A percentile compares a stretch with the other conserved stretches of the same genome.
These are phyloP conservation scores for Atethmia centrago DNA, from an alignment of 2,888 invertebrate species.

Conservation along the genomic window DNA sequence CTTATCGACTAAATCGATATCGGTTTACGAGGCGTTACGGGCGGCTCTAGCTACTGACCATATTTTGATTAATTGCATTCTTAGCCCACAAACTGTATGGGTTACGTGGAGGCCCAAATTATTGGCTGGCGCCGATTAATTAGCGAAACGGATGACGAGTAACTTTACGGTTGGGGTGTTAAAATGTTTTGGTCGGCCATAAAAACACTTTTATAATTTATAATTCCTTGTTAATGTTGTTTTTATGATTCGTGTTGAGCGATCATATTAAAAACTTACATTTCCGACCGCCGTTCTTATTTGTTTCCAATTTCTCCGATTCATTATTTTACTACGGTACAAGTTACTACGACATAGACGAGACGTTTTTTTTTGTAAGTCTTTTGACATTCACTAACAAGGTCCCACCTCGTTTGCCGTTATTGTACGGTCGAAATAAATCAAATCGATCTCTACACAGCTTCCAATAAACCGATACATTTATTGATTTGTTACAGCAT, in stretches of 20 bases:
- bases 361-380: conserved; percentile 70
- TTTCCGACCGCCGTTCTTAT: conserved; percentile 39
- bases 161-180: conserved; percentile 79
- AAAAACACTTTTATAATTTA: conserved; percentile 77
- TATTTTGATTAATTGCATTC: conserved; percentile 90
- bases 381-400: conserved; percentile 90
- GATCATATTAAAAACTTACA: conserved; percentile 58
- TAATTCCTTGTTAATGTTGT: conserved; percentile 71
- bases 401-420: conserved; percentile 82
- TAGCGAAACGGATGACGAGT: conserved; percentile 85
- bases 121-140: conserved; percentile 88
- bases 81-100: conserved; percentile 78
- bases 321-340: conserved; percentile 47
- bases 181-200: conserved; percentile 77
- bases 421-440: conserved; percentile 87
- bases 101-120: conserved; percentile 77
- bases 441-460: conserved; percentile 89
- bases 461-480: conserved; percentile 90
- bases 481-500: conserved; percentile 90
- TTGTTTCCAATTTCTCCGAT: conserved; percentile 56
- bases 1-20: conserved; percentile 90
- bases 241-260: conserved; percentile 67
- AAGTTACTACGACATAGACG: conserved; percentile 59
- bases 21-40: conserved; percentile 90
- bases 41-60: conserved; percentile 89